Base-by-base conservation (phyloP, 2,113 vertebrate genomes). In the Lanius ludovicianus region DNA sequence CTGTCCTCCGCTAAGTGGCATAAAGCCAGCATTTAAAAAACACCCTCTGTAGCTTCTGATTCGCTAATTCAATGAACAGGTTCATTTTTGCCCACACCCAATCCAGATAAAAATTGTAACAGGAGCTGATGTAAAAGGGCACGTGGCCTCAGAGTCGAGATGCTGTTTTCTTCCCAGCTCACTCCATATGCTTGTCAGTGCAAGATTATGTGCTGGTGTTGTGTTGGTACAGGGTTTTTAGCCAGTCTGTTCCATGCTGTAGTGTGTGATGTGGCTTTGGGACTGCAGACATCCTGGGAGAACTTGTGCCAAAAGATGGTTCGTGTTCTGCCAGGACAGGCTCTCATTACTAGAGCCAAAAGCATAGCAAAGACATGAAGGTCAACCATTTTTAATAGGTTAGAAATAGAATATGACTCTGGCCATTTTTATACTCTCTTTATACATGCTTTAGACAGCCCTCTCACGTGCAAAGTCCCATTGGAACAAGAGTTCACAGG, bases 401-500 rank as follows among this genome's bases (percentile, higher is more conserved):
- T 84, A 63, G 64, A 94, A 88, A 91, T 2, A 62, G 62, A 79
- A 62, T 74, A 62, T 28, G 46, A 85, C 50, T 93, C 76, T 69
- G 67, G 42, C 35, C 71, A 46, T 78, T 93, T 95, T 75, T 70
- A 57, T 52, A 27, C 11, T 77, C 59, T 71, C 44, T 75, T 96
- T 89, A 46, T 71, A 39, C 23, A 35, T 16, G 28, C 41, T 84
- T 93, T 76, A 86, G 73, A 89, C 73, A 93, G 57, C 73, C 49
- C 23, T 93, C 85, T 71, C 76, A 82, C 3, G 19, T 87, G 69
- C 73, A 46, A 82, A 94, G 41, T 80, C 95, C 80, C 57, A 0
- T 18, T 68, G 81, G 93, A 93, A 86, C 70, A 90, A 93, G 92
- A 96, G 97, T 97, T 97, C 96, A 97, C 67, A 37, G 82, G 82